Percentiles rank a stretch among this genome's conserved stretches.
Evolutionary conservation across 2,888 invertebrate genomes (phyloP).

Genomic region (Dyspetes luteomarginatus): DNA sequence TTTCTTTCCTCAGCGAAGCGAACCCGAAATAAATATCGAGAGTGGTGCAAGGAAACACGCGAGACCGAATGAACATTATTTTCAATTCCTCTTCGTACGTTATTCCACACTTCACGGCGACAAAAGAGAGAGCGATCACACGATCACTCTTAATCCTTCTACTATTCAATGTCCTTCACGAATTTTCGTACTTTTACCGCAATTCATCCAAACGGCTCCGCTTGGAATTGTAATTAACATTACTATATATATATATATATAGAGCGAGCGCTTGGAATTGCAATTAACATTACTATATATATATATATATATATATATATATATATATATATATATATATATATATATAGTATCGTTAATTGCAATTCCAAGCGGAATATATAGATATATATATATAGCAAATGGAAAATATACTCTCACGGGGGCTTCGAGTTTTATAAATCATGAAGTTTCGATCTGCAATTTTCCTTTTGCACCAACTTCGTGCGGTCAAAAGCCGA

Average conservation of each 20-base stretch:
- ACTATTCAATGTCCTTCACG: slow-evolving; percentile 16
- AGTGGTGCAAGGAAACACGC: background rate
- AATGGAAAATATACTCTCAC: too few species aligned
- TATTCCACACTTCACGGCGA: background rate
- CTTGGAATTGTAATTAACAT: slow-evolving; percentile 27
- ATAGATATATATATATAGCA: too few species aligned
- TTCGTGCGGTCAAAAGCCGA: background rate
- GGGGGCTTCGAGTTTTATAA: background rate
- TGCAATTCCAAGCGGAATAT: too few species aligned
- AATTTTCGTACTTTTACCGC: background rate
- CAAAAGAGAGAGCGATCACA: background rate
- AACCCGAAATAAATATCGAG: slow-evolving; percentile 34
- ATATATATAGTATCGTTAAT: too few species aligned
- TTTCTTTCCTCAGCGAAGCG: background rate
- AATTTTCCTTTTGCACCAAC: background rate
- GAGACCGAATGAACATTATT: background rate
- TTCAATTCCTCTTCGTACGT: background rate
- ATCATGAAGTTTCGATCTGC: slow-evolving; percentile 23
- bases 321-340: too few species aligned
- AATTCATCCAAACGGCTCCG: background rate
- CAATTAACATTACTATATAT: too few species aligned
- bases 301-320: too few species aligned
- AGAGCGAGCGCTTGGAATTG: background rate
- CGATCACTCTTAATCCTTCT: slow-evolving; percentile 30
- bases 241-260: too few species aligned